Evolutionary conservation across 2,797 vertebrate genomes (phyloP), one percentile per base, ranked within the genome.

Genomic region (Falco novaeseelandiae): DNA sequence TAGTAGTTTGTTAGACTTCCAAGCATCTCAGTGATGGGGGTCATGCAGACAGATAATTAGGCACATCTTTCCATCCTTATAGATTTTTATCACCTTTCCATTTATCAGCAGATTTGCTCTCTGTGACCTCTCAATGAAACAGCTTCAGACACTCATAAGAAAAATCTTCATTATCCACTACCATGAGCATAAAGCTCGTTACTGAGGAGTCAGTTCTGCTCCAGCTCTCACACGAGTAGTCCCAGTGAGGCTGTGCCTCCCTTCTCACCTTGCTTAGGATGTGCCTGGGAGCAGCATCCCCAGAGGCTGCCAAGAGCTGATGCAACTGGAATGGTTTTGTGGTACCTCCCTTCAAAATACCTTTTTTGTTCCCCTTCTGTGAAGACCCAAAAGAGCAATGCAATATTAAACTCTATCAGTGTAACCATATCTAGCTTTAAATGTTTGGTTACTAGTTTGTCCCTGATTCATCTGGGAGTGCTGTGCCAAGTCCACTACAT

Each of bases 61-160:
- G 69, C 72, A 87, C 73, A 93, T 81, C 84, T 91, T 89, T 89
- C 71, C 82, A 72, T 87, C 90, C 92, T 96, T 79, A 91, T 18
- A 93, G 93, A 91, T 97, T 96, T 90, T 95, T 95, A 89, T 97
- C 93, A 93, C 79, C 83, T 79, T 92, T 85, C 89, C 72, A 72
- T 87, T 97, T 96, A 87, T 95, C 90, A 54, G 49, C 3, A 6
- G 71, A 85, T 96, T 94, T 95, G 83, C 61, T 83, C 86, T 81
- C 87, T 89, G 59, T 85, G 83, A 93, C 93, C 83, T 92, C 84
- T 32, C 76, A 62, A 42, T 58, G 89, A 92, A 96, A 91, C 71
- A 77, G 67, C 81, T 91, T 92, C 72, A 94, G 84, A 82, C 57
- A 85, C 49, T 85, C 14, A 1, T 71, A 84, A 93, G 93, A 95